phyloP scores from a whole-genome alignment of 1,140 invertebrate species.

The Papilio glaucus region DNA sequence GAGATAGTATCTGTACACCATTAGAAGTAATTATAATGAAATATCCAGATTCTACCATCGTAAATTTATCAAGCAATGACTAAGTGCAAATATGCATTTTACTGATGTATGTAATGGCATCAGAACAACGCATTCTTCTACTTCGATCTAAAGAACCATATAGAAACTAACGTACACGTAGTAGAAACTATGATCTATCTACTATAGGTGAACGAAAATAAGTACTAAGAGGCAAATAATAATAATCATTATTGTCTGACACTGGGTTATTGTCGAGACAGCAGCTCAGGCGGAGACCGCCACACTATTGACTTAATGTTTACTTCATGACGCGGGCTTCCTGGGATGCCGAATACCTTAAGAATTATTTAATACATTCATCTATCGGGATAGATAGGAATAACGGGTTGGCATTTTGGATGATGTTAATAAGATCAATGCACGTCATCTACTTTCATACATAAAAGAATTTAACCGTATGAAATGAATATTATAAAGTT shows the following conservation, averaged over 20 bases:
- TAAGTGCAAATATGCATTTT: no score
- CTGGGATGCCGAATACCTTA: conserved; percentile 28
- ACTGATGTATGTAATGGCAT: background rate
- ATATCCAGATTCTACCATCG: no score
- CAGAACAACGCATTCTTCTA: conserved; percentile 28
- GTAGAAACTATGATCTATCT: conserved; percentile 55
- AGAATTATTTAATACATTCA: no score
- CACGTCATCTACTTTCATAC: no score
- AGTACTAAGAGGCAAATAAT: conserved; percentile 74
- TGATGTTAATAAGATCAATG: no score
- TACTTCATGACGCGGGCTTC: conserved; percentile 18
- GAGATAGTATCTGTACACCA: no score
- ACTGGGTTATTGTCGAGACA: conserved; percentile 83
- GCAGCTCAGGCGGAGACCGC: conserved; percentile 74
- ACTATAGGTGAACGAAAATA: conserved; percentile 68
- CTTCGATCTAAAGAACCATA: conserved; percentile 40
- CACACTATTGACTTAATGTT: conserved; percentile 66
- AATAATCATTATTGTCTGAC: conserved; percentile 82
- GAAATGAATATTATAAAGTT: no score
- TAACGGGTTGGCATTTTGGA: background rate
- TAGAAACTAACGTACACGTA: conserved; percentile 37
- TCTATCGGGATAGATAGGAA: background rate
- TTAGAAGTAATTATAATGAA: no score
- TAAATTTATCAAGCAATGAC: no score
- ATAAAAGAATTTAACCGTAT: no score